Evolutionary conservation across 2,888 invertebrate species (phyloP).

Genomic region (Lepidonotus clava): DNA sequence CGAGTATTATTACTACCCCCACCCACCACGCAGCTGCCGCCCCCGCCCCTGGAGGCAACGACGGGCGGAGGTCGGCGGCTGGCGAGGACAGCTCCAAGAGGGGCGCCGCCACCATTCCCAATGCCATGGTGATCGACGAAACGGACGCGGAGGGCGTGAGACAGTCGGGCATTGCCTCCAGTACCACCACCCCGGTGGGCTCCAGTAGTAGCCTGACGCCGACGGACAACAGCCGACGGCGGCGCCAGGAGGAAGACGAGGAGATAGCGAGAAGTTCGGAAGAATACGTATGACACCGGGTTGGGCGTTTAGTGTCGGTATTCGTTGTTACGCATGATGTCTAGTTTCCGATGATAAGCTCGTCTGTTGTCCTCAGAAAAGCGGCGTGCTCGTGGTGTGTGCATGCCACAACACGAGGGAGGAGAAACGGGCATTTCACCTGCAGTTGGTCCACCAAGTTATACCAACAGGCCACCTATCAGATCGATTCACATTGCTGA

Average conservation of each 20-base stretch:
- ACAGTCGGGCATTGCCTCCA: background rate
- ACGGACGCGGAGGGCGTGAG: background rate
- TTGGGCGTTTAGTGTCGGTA: slow-evolving; percentile 32
- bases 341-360: slow-evolving; percentile 22
- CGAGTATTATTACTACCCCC: no score
- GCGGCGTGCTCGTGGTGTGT: background rate
- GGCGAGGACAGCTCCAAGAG: background rate
- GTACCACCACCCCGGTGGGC: background rate
- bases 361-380: background rate
- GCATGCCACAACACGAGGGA: background rate
- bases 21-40: no score
- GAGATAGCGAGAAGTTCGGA: background rate
- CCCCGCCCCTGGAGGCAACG: no score
- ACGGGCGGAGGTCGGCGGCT: no score
- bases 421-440: background rate
- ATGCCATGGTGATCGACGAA: background rate
- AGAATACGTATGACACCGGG: slow-evolving; percentile 44
- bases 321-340: slow-evolving; percentile 50
- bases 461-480: no score
- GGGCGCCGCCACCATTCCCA: background rate
- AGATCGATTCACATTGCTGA: no score
- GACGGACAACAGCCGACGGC: background rate
- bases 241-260: background rate
- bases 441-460: no score
- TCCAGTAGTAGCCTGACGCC: no score